Conservation (phyloP, 2,888 invertebrate genomes). For the Geotrupes spiniger region DNA sequence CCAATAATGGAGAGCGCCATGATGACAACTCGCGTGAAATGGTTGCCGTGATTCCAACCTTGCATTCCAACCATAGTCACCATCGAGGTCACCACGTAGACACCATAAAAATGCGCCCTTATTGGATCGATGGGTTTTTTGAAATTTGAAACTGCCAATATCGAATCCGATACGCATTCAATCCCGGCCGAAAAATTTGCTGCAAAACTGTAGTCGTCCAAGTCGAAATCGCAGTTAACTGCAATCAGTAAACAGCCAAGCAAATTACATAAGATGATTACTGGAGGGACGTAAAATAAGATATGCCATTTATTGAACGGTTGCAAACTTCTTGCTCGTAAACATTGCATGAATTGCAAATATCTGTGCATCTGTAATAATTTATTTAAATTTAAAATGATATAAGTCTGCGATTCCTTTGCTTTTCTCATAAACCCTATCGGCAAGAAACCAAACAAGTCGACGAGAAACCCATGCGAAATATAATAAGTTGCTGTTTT, state of each 20-base stretch:
- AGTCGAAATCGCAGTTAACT: constrained; percentile 8
- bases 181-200: not conserved
- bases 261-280: constrained; percentile 13
- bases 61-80: constrained; percentile 14
- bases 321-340: constrained; percentile 10
- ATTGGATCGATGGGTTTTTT: constrained; percentile 11
- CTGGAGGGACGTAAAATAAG: constrained; percentile 12
- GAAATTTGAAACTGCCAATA: constrained; percentile 9
- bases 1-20: not conserved
- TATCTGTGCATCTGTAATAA: constrained; percentile 18
- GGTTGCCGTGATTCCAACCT: not conserved
- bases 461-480: constrained; percentile 20
- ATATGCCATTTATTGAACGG: constrained; percentile 10
- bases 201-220: not conserved
- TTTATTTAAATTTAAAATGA: constrained; percentile 12
- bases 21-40: not conserved
- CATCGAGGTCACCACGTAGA: constrained; percentile 13
- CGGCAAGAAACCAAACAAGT: constrained; percentile 22
- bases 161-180: constrained; percentile 8
- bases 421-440: constrained; percentile 5
- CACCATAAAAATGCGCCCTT: constrained; percentile 13
- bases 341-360: constrained; percentile 9
- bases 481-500: constrained; percentile 27
- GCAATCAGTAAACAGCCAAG: constrained; percentile 9
- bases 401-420: constrained; percentile 5